Evolutionary conservation across 2,888 invertebrate genomes (phyloP).

Genomic region (Hydropsyche betteni): DNA sequence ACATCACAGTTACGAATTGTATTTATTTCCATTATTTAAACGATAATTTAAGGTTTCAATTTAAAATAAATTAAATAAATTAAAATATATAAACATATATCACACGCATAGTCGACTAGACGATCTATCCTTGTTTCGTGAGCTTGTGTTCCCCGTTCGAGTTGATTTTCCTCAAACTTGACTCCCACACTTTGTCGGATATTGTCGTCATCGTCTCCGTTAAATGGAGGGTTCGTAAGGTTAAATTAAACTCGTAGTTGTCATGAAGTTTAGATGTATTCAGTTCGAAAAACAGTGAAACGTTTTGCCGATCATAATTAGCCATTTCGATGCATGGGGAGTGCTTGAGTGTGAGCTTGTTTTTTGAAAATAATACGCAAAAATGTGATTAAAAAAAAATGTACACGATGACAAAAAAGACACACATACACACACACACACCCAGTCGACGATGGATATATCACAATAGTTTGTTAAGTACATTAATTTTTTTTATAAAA

Average conservation of each 20-base stretch:
- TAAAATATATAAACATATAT: neutral
- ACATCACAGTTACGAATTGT: neutral
- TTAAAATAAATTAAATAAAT: neutral
- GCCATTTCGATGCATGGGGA: conserved; percentile 9
- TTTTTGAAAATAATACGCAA: no score
- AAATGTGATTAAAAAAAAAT: neutral
- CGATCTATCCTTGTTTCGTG: no score
- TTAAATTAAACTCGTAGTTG: conserved; percentile 35
- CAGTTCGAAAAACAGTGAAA: conserved; percentile 25
- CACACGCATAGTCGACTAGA: no score
- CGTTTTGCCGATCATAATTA: conserved; percentile 12
- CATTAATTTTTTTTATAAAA: conserved; percentile 10
- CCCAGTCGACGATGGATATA: conserved; percentile 28
- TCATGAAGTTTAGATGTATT: conserved; percentile 49
- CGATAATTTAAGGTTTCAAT: neutral
- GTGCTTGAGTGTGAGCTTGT: conserved; percentile 9
- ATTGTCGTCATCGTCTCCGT: no score
- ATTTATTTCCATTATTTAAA: neutral
- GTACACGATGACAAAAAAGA: neutral
- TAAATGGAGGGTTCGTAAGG: neutral
- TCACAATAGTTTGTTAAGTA: conserved; percentile 31
- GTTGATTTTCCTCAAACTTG: conserved; percentile 1
- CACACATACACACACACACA: conserved; percentile 16
- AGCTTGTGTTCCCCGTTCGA: neutral
- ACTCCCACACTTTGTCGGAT: neutral